Conservation (phyloP, 2,888 invertebrate species). For the Brenthis daphne region DNA sequence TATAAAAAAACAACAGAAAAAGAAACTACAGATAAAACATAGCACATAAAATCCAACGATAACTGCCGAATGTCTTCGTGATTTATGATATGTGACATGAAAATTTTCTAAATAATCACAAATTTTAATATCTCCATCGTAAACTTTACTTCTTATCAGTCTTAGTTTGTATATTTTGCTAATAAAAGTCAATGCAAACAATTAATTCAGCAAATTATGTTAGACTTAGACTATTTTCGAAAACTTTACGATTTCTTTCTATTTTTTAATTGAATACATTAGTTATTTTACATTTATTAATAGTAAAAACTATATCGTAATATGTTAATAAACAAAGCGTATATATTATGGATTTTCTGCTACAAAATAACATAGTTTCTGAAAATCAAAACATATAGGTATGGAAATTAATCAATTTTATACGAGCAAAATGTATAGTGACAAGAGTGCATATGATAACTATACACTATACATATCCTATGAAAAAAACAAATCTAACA, state of each 20-base stretch:
- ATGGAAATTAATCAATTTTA: neutral
- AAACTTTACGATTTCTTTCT: neutral
- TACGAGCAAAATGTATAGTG: no score
- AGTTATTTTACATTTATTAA: neutral
- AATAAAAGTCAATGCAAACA: slow-evolving; percentile 1
- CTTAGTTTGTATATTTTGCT: neutral
- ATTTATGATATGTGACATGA: no score
- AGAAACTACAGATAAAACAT: no score
- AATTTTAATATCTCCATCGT: neutral
- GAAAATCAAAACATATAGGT: neutral
- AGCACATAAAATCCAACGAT: no score
- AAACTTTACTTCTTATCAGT: neutral
- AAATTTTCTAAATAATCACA: no score
- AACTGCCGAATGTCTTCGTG: no score
- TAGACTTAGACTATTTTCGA: neutral
- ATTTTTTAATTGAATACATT: slow-evolving; percentile 6
- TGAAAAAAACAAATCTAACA: no score
- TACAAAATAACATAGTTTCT: neutral
- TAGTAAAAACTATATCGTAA: neutral
- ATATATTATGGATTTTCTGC: neutral
- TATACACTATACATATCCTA: no score
- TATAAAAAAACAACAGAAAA: no score
- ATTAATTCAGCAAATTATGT: slow-evolving; percentile 1
- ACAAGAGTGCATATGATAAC: no score
- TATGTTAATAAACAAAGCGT: slow-evolving; percentile 9